Conservation (phyloP, 2,888 invertebrate genomes). For the Patella ulyssiponensis region DNA sequence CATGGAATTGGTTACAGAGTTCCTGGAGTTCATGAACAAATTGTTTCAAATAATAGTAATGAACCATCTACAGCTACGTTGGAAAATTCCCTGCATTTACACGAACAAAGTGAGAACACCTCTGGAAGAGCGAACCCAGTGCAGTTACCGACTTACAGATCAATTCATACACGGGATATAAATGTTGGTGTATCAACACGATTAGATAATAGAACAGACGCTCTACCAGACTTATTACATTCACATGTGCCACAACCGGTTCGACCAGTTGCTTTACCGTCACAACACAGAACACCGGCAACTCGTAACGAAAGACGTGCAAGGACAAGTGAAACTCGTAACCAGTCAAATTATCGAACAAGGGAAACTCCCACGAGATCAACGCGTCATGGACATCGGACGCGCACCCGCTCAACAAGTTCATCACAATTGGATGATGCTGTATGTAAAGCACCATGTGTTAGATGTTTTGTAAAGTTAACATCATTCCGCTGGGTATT, state of each 20-base stretch:
- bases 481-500: conserved; percentile 70
- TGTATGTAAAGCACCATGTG: conserved; percentile 62
- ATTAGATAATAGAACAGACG: conserved; percentile 40
- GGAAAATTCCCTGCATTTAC: not conserved
- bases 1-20: conserved; percentile 1
- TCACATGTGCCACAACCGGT: conserved; percentile 52
- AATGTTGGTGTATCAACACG: conserved; percentile 43
- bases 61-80: not conserved
- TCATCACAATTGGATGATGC: conserved; percentile 40
- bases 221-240: conserved; percentile 64
- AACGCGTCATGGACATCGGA: conserved; percentile 27
- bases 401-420: conserved; percentile 46
- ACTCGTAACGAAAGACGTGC: conserved; percentile 15
- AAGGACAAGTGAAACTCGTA: conserved; percentile 18
- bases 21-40: conserved; percentile 1
- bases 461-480: conserved; percentile 62
- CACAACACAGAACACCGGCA: conserved; percentile 28
- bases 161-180: conserved; percentile 49
- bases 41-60: not conserved
- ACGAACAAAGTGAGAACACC: not conserved
- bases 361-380: not conserved
- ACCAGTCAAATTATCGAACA: conserved; percentile 19
- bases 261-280: conserved; percentile 27
- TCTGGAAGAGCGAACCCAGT: conserved; percentile 2
- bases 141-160: conserved; percentile 30